Base-by-base conservation (phyloP, 2,888 invertebrate genomes). In the Drosophila cracens region DNA sequence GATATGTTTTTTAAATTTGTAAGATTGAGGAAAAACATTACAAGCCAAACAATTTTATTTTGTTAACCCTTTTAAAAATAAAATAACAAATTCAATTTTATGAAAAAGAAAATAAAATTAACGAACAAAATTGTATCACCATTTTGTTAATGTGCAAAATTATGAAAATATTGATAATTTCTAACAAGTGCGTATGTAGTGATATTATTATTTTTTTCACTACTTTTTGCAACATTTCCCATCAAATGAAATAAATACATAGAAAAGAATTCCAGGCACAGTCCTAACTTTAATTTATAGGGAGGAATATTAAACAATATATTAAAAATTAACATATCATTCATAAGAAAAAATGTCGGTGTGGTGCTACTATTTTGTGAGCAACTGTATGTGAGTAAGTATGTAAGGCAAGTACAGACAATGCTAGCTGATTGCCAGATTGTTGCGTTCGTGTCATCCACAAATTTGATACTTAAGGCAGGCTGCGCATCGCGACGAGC, bases 401-500 rank as follows among this genome's bases (percentile, higher is more conserved):
- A 13, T 46, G 31, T 31, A 57, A 21, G 10, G 36, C 46, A 25
- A 46, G 27, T n/a, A 27, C 21, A 31, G 52, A 57, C 60, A 54
- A 57, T 49, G 31, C 5, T 36, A 27, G 36, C 43, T 29, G 71
- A 58, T 48, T 48, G 48, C 25, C 25, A 29, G 54, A 64, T 54
- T 38, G 27, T 7, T 7, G 6, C 13, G 63, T 29, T 70, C 63
- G 77, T 49, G 49, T 40, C 29, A 6, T 48, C n/a, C 40, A 46
- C 38, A 40, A 64, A 65, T 8, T 65, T 18, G 25, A 43, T 72
- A 81, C 46, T 70, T 86, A 89, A 84, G 60, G 58, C 56, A 40
- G 48, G 58, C 61, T 66, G 40, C 52, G 25, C 51, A 43, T 48
- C 29, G 56, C 27, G 40, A 48, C 58, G n/a, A 65, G 68, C 66